Evolutionary conservation across 2,888 invertebrate genomes (phyloP), one percentile per base, ranked within the genome.

Genomic region (Volucella bombylans): DNA sequence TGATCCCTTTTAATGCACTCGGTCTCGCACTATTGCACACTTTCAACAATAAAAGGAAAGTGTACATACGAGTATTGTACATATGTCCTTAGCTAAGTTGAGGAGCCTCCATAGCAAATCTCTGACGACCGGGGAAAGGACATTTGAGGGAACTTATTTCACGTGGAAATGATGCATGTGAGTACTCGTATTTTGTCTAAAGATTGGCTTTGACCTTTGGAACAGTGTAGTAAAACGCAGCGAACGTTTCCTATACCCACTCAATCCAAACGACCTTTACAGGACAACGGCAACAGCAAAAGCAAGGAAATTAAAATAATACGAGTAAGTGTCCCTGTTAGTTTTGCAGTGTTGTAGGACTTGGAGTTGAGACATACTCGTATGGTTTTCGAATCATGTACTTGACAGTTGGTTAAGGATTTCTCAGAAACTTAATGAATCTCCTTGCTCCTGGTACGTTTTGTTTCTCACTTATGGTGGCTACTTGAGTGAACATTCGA

Each of bases 401-500:
- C 39, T 69, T 69, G 67, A 45, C 67, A 73, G 61, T 8, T 6
- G 15, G 39, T 15, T 8, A 41, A 14, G 50, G 41, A 50, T 50
- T 57, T 55, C 23, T 71, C 47, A 38, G 9, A 55, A 57, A 69
- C 49, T 64, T 38, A 52, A 59, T 50, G 49, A 74, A 65, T 12
- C 49, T 41, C 12, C 55, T 50, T 57, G 41, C 43, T 65, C 31
- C 38, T 73, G 18, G 38, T 8, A 1, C 14, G 15, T 23, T 62
- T 38, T 12, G 1, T 45, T 15, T 11, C 15, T 38, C 54, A 38
- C 47, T 54, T 55, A 54, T 11, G 18, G 15, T 31, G 45, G n/a
- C 45, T 15, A 68, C 47, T 73, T 55, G 43, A 74, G 23, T 74
- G 9, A n/a, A n/a, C 45, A 74, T 69, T 81, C 57, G 23, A 69